Base-by-base conservation (phyloP, 53 echinoderm and acorn worm species). In the Hippasteria phrygiana region DNA sequence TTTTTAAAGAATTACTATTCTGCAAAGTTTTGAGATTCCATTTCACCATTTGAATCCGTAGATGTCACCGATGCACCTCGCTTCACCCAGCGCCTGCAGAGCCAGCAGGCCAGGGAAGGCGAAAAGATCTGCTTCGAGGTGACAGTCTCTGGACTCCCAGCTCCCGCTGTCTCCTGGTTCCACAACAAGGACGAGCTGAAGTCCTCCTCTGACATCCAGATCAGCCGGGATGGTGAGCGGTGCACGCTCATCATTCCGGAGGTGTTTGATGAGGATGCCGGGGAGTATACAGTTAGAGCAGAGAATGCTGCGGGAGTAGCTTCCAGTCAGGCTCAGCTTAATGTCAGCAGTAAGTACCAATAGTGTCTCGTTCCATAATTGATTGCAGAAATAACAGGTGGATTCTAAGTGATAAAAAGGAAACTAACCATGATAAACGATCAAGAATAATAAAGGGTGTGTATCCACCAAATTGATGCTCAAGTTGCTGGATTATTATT, bases 201-300 rank as follows among this genome's bases (percentile, higher is more conserved):
- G 62, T 88, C 94, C 74, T 94, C 99, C 33, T 75, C 93, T 62
- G 95, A 99, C 80, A 92, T 95, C 88, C 94, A 93, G 81, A 94
- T 99, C 43, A 54, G 45, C 55, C 80, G 89, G 43, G 93, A 90
- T 27, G 94, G 95, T 7, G 93, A 94, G 71, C 63, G 72, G 47
- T 90, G 87, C 80, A 81, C 62, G 62, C 96, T 99, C 33, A 50
- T 71, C 41, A 93, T 99, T 45, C 99, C 99, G 14, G 96, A 96
- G 66, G 99, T 95, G 22, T 95, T 95, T 85, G 99, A 99, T 41
- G 96, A 96, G 67, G 99, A 99, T 71, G 96, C 94, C 17, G 99
- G 99, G 53, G 93, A 90, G 73, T 99, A 99, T 87, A 88, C 90
- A 34, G 94, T 94, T 37, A 91, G 92, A 59, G 99, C 93, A 31